Evolutionary conservation across 2,113 vertebrate genomes (phyloP).

Genomic region (Lates calcarifer): DNA sequence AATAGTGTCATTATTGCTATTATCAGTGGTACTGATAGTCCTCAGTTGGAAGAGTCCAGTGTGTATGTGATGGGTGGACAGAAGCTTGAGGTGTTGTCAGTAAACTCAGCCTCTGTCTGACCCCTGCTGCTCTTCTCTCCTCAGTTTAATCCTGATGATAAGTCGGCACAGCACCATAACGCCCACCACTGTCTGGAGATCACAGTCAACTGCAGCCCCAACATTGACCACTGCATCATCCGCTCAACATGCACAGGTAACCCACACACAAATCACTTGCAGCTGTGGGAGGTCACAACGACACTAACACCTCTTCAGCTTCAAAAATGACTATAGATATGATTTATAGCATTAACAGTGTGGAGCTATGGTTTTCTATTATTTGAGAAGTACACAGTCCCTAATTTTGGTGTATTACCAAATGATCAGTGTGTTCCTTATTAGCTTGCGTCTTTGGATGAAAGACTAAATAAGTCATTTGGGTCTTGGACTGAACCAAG

Average conservation of each 20-base stretch:
- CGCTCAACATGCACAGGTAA: conserved; percentile 98
- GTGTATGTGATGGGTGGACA: conserved; percentile 50
- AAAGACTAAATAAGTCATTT: conserved; percentile 23
- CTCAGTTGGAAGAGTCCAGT: conserved; percentile 12
- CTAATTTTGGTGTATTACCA: background rate
- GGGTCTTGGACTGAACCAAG: conserved; percentile 26
- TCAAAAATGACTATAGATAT: background rate
- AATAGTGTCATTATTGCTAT: no score
- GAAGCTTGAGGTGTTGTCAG: conserved; percentile 34
- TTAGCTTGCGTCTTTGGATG: conserved; percentile 3
- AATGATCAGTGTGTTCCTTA: conserved; percentile 1
- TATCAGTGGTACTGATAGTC: background rate
- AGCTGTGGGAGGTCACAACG: background rate
- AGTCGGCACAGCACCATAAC: conserved; percentile 99
- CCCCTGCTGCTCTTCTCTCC: conserved; percentile 58
- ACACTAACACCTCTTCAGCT: background rate
- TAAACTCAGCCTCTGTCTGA: conserved; percentile 46
- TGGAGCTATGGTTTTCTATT: background rate
- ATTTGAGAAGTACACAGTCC: background rate
- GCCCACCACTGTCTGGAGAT: conserved; percentile 99
- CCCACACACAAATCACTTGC: background rate
- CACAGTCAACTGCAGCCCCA: conserved; percentile 98
- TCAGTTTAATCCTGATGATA: conserved; percentile 99
- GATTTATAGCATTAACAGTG: background rate
- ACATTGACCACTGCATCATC: conserved; percentile 99